A percentile compares a stretch with the other conserved stretches of the same genome.
Conservation (phyloP, 2,888 invertebrate species). For the Cephus pygmeus region DNA sequence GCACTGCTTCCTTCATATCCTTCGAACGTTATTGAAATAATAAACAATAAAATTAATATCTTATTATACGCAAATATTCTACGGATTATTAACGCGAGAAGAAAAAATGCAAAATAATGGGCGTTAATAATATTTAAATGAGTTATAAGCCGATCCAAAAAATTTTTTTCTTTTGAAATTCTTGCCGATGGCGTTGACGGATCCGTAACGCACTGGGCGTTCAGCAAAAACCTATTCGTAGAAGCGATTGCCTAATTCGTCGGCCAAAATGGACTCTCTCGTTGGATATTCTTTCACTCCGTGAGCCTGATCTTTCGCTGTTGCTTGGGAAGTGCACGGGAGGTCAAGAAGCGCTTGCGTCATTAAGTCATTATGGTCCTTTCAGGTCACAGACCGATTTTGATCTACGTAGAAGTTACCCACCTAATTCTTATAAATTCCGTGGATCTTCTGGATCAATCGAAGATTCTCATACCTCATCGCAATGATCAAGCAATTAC, state of each 20-base stretch:
- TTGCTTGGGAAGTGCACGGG: not conserved
- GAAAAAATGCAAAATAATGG: not conserved
- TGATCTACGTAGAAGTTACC: not conserved
- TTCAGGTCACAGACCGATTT: slow-evolving; percentile 1
- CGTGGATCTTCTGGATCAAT: not conserved
- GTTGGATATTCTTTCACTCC: not conserved
- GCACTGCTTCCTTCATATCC: not conserved
- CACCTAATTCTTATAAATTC: not conserved
- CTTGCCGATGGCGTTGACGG: not conserved
- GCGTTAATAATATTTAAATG: not conserved
- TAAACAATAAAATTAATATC: not conserved
- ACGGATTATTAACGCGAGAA: not conserved
- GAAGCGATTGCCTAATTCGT: slow-evolving; percentile 2
- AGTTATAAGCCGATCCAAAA: too few relatives aligned
- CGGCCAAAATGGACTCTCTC: not conserved
- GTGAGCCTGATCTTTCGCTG: not conserved
- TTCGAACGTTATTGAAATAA: not conserved
- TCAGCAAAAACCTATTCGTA: not conserved
- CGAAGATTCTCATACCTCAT: not conserved
- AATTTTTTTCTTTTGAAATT: not conserved
- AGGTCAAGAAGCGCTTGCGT: slow-evolving; percentile 1
- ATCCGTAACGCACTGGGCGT: not conserved
- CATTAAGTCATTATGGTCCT: not conserved
- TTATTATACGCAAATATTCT: not conserved
- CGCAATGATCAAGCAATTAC: not conserved